A percentile compares a stretch with the other conserved stretches of the same genome.
Conservation (phyloP, 2,113 vertebrate species). For the Brachyhypopomus occidentalis region DNA sequence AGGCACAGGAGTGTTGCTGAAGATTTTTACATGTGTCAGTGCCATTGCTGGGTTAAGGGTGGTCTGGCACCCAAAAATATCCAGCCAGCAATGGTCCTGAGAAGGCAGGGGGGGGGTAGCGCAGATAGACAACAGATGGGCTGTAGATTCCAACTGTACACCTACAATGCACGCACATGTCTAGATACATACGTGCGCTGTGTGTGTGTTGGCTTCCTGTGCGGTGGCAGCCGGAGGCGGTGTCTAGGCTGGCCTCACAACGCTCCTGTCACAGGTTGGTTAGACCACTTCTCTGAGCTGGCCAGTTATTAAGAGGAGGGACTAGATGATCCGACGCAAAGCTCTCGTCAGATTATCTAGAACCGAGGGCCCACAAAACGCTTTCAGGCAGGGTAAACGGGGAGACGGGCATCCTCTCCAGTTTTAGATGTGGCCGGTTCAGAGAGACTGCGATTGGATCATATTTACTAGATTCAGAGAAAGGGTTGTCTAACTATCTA, state of each 20-base stretch:
- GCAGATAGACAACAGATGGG: no score
- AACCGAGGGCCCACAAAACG: conserved; percentile 77
- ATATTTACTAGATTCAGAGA: no score
- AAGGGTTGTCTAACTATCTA: no score
- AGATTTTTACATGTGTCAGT: no score
- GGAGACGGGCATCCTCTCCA: conserved; percentile 73
- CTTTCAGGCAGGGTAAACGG: conserved; percentile 75
- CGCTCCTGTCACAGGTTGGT: conserved; percentile 67
- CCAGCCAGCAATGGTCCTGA: no score
- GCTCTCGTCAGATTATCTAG: conserved; percentile 81
- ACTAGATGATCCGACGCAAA: conserved; percentile 73
- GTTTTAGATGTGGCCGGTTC: conserved; percentile 44
- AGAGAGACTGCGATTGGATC: no score
- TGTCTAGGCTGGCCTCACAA: conserved; percentile 65
- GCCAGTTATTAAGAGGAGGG: conserved; percentile 77
- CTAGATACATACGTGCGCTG: no score
- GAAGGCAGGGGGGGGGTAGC: no score
- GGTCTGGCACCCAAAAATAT: no score
- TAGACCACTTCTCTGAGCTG: conserved; percentile 67
- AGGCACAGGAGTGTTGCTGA: no score
- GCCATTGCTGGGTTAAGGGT: no score
- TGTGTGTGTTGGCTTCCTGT: conserved; percentile 41
- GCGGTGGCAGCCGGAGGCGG: conserved; percentile 62
- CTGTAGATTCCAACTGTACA: not conserved
- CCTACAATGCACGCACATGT: not conserved